Conservation (phyloP, 2,797 vertebrate species). For the Schizopygopsis pylzovi region DNA sequence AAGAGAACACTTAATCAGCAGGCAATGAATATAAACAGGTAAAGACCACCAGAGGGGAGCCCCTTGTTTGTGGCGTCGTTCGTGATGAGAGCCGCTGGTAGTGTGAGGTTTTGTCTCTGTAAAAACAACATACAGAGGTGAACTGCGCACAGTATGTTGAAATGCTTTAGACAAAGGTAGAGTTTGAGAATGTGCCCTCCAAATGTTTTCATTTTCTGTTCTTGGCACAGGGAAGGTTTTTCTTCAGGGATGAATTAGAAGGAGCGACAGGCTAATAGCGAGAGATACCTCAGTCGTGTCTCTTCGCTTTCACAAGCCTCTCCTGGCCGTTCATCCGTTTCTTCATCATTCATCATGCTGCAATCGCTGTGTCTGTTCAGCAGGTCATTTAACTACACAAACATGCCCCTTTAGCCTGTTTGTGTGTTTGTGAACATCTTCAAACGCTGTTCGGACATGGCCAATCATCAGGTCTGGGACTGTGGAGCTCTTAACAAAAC, state of each 20-base stretch:
- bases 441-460: constrained; percentile 60
- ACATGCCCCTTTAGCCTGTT: constrained; percentile 71
- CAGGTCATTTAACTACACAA: constrained; percentile 70
- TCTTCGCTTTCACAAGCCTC: neutral
- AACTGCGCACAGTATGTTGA: neutral
- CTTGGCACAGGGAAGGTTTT: neutral
- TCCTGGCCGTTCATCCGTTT: constrained; percentile 62
- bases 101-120: neutral
- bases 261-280: neutral
- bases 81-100: neutral
- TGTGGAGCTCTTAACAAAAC: constrained; percentile 21
- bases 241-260: constrained; percentile 2
- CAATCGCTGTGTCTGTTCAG: constrained; percentile 65
- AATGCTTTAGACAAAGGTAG: neutral
- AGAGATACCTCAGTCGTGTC: neutral
- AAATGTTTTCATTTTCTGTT: neutral
- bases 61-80: constrained; percentile 6
- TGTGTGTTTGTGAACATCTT: constrained; percentile 63
- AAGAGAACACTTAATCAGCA: constrained; percentile 31
- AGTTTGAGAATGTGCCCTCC: neutral
- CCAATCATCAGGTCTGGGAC: constrained; percentile 64
- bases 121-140: neutral
- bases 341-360: constrained; percentile 71
- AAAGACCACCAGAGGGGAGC: constrained; percentile 50
- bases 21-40: constrained; percentile 46